A percentile compares a stretch with the other conserved stretches of the same genome.
These are phyloP conservation scores for Gymnocypris eckloni DNA, from an alignment of 2,797 vertebrate species.

Conservation along the genomic window DNA sequence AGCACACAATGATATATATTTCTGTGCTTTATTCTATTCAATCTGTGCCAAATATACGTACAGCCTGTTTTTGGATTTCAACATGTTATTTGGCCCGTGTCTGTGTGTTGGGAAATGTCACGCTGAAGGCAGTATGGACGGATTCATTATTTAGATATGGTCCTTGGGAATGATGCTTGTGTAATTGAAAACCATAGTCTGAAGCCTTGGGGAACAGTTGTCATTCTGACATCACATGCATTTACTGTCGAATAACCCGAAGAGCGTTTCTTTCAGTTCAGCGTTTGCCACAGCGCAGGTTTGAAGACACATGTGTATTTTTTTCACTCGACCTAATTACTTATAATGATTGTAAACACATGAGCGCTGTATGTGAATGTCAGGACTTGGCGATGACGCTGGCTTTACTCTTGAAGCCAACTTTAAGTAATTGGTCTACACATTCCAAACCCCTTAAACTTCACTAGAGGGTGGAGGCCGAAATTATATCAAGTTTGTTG, in stretches of 20 bases:
- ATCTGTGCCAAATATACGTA: slow-evolving; percentile 2
- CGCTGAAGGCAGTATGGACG: slow-evolving; percentile 39
- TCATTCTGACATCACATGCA: slow-evolving; percentile 41
- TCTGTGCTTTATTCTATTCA: too few species aligned
- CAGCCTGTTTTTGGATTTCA: slow-evolving; percentile 48
- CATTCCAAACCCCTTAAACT: slow-evolving; percentile 79
- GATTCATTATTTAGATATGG: slow-evolving; percentile 65
- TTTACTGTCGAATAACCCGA: slow-evolving; percentile 64
- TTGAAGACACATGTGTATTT: slow-evolving; percentile 51
- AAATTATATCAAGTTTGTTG: slow-evolving; percentile 84
- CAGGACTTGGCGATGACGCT: slow-evolving; percentile 63
- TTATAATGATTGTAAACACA: slow-evolving; percentile 72
- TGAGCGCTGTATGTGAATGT: slow-evolving; percentile 70
- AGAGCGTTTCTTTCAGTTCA: slow-evolving; percentile 34
- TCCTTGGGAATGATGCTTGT: slow-evolving; percentile 55
- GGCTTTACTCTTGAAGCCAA: slow-evolving; percentile 64
- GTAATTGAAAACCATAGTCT: slow-evolving; percentile 57
- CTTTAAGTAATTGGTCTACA: slow-evolving; percentile 76
- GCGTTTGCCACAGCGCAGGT: slow-evolving; percentile 26
- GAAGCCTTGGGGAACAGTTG: slow-evolving; percentile 48
- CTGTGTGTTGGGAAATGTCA: slow-evolving; percentile 37
- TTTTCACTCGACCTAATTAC: slow-evolving; percentile 56
- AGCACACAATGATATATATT: not conserved
- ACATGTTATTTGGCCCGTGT: slow-evolving; percentile 53
- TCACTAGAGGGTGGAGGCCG: slow-evolving; percentile 79